Evolutionary conservation across 2,797 vertebrate genomes (phyloP), one percentile per base, ranked within the genome.

Genomic region (Neosilurus mollespiculum): DNA sequence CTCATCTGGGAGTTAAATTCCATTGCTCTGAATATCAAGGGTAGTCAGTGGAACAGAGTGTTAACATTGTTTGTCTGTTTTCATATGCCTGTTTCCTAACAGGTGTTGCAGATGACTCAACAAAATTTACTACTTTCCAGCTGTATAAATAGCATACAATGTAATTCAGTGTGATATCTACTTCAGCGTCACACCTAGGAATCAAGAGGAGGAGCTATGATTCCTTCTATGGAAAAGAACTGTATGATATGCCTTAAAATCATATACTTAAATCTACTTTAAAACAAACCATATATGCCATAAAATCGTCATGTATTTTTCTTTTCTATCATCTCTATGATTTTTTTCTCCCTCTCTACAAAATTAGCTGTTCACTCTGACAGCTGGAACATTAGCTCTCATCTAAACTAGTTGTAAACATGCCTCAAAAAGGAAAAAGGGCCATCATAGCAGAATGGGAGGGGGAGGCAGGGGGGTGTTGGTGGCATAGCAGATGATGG

Each of bases 131-230:
- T 85, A 88, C 89, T 88, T 90, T 89, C 67, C 79, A 65, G 81
- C 58, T 26, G 69, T 89, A 91, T 88, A 89, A 88, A 89, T 89
- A 90, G 83, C 78, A 64, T 59, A 76, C 78, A 83, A 81, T 81
- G 82, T 64, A 86, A 84, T 71, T 81, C 84, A 66, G 72, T 86
- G 85, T 89, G 84, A 88, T 86, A 88, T 86, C 87, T 58, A 88
- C 88, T 69, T 81, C 89, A 89, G 92, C 91, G 89, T 88, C 89
- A 89, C 89, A 90, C 90, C 90, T 91, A 86, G 93, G 94, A 89
- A 0, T 15, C n/a, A 26, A 24, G 37, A 49, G 6, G 75, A 93
- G 89, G 86, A 79, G 89, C 90, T 87, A 87, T 91, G 90, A 91
- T 85, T 89, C 87, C 87, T 87, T 92, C 90, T 90, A 85, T 88